phyloP scores from a whole-genome alignment of 2,888 invertebrate genomes.

The Lycophotia porphyrea region DNA sequence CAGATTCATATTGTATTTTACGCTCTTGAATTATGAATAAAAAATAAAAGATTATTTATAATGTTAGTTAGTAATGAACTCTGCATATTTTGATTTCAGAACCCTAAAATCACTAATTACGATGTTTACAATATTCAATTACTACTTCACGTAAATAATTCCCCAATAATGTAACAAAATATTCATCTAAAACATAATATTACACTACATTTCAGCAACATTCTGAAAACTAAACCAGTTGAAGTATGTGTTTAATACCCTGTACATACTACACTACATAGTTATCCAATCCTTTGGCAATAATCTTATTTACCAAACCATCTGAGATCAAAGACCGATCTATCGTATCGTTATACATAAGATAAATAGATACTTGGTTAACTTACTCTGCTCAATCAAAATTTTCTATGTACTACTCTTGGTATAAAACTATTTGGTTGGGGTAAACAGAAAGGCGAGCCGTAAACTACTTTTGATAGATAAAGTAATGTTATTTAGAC shows the following conservation, averaged over 20 bases:
- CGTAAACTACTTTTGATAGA: background rate
- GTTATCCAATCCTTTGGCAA: slow-evolving; percentile 19
- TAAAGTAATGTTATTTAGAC: background rate
- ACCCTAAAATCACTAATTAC: background rate
- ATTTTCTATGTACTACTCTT: background rate
- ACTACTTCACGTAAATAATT: background rate
- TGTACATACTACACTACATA: background rate
- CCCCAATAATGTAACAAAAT: background rate
- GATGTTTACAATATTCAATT: background rate
- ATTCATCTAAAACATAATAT: background rate
- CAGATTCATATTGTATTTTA: too few species aligned
- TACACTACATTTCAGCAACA: background rate
- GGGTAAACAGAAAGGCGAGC: background rate
- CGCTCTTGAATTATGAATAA: too few species aligned
- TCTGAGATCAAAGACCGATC: slow-evolving; percentile 43
- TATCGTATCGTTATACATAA: slow-evolving; percentile 2
- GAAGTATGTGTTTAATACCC: slow-evolving; percentile 24
- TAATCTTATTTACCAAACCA: slow-evolving; percentile 38
- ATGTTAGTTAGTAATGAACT: background rate
- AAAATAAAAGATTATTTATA: too few species aligned
- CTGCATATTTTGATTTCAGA: background rate
- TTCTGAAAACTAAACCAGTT: slow-evolving; percentile 1
- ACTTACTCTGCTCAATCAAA: slow-evolving; percentile 19
- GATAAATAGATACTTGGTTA: background rate
- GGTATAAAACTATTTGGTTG: slow-evolving; percentile 10